phyloP scores from a whole-genome alignment of 2,113 vertebrate species.

The Peromyscus maniculatus region DNA sequence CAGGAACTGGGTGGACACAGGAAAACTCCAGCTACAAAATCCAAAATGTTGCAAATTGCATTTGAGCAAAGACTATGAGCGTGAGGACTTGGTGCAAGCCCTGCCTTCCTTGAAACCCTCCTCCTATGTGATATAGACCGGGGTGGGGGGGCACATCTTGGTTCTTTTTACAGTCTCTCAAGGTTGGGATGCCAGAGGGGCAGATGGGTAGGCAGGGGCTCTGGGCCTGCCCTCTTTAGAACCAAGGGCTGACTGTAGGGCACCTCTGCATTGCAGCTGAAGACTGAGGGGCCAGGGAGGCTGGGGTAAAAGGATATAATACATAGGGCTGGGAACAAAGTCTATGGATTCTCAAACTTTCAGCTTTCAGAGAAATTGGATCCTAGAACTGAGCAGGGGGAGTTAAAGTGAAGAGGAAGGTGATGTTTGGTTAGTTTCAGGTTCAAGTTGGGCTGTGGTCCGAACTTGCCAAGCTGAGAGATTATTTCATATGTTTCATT shows the following conservation, averaged over 20 bases:
- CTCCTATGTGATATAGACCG: too few species aligned
- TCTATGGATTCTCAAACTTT: background rate
- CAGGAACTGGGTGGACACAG: too few species aligned
- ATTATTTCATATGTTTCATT: too few species aligned
- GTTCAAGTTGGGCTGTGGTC: background rate
- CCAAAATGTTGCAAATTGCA: background rate
- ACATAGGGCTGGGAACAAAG: background rate
- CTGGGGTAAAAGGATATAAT: too few species aligned
- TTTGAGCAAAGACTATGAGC: background rate
- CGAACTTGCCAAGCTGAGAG: too few species aligned
- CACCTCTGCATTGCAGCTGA: background rate
- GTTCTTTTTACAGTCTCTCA: background rate
- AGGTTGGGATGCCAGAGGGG: background rate
- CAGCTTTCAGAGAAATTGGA: background rate
- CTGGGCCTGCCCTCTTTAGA: background rate
- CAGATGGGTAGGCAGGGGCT: background rate
- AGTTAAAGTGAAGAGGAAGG: background rate
- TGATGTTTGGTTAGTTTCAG: background rate
- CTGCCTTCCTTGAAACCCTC: background rate
- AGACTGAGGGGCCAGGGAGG: background rate
- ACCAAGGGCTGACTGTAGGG: background rate
- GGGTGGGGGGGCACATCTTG: too few species aligned
- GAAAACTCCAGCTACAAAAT: too few species aligned
- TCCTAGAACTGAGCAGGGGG: background rate
- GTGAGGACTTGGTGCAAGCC: background rate